Evolutionary conservation across 1,140 invertebrate species (phyloP), one percentile per base, ranked within the genome.

Genomic region (Chrysomallon squamiferum): DNA sequence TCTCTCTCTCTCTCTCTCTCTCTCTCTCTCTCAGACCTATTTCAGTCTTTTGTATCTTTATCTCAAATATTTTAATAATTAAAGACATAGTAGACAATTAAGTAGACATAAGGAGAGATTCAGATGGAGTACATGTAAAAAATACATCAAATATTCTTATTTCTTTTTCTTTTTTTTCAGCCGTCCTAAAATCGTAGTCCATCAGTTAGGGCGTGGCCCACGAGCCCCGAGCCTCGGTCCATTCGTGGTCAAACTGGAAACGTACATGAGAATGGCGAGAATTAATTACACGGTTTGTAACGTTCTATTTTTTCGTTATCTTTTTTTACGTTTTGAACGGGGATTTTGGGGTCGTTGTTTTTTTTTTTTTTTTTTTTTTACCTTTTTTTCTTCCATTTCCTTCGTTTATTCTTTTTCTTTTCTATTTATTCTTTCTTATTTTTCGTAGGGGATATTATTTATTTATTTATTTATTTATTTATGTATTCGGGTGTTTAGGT

Each of bases 241-340:
- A 7, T 77, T 71, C 62, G 29, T 45, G 4, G 49, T 77, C 13
- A 77, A 77, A 62, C 57, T 77, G 52, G 73, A 76, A 54, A 77
- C 75, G 1, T 77, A 72, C 54, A 41, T 77, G 3, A 65, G 74
- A 38, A 57, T 77, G 61, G 54, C 62, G 9, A 76, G 74, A 35
- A 71, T 77, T 15, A 15, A 25, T 15, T 54, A 54, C 50, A 25
- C 22, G 50, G 50, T 54, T n/a, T 29, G 11, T 29, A 22, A 52
- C 15, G 20, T 7, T 27, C 15, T 15, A 11, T 9, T 50, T 20
- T 11, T 50, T 50, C 11, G 49, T 50, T 50, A 18, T 2, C 20
- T 50, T 2, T 50, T 2, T 15, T 22, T 22, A n/a, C n/a, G n/a
- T n/a, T n/a, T n/a, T n/a, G n/a, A n/a, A n/a, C n/a, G n/a, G n/a